Conservation (phyloP, 2,888 invertebrate genomes). For the Nomada flava region DNA sequence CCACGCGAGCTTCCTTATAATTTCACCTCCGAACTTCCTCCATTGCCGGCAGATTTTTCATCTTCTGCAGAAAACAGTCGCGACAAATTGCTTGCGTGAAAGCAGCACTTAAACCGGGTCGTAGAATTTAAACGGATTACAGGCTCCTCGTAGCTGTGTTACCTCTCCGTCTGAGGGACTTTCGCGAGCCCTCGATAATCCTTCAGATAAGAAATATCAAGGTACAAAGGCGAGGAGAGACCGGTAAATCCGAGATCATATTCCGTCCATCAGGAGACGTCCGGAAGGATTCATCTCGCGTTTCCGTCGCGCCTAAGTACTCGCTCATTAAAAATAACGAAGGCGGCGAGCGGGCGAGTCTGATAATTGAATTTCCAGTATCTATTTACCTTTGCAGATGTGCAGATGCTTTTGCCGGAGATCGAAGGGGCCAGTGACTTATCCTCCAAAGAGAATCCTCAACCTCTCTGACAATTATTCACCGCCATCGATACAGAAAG, state of each 20-base stretch:
- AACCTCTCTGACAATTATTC: slow-evolving; percentile 35
- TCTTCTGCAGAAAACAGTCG: slow-evolving; percentile 19
- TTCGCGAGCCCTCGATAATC: slow-evolving; percentile 54
- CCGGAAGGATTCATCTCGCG: slow-evolving; percentile 45
- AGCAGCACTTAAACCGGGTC: slow-evolving; percentile 44
- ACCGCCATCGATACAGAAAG: slow-evolving; percentile 2
- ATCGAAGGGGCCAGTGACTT: slow-evolving; percentile 43
- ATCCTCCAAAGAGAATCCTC: slow-evolving; percentile 15
- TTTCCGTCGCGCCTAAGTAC: slow-evolving; percentile 54
- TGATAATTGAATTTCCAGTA: slow-evolving; percentile 73
- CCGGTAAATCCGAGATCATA: slow-evolving; percentile 57
- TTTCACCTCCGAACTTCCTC: not conserved
- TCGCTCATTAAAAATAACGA: slow-evolving; percentile 73
- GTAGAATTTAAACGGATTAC: slow-evolving; percentile 54
- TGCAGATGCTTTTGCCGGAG: slow-evolving; percentile 1
- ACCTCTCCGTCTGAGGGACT: slow-evolving; percentile 22
- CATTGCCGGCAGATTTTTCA: slow-evolving; percentile 21
- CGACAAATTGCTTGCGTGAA: slow-evolving; percentile 47
- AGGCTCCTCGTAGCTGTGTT: slow-evolving; percentile 20
- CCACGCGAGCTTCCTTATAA: not conserved
- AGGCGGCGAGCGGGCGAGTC: slow-evolving; percentile 53
- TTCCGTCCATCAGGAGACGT: slow-evolving; percentile 31
- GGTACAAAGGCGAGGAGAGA: slow-evolving; percentile 44
- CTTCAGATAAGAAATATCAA: slow-evolving; percentile 58
- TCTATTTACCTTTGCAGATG: slow-evolving; percentile 69